Conservation (phyloP, 2,797 vertebrate species). For the Galagoides demidoff region DNA sequence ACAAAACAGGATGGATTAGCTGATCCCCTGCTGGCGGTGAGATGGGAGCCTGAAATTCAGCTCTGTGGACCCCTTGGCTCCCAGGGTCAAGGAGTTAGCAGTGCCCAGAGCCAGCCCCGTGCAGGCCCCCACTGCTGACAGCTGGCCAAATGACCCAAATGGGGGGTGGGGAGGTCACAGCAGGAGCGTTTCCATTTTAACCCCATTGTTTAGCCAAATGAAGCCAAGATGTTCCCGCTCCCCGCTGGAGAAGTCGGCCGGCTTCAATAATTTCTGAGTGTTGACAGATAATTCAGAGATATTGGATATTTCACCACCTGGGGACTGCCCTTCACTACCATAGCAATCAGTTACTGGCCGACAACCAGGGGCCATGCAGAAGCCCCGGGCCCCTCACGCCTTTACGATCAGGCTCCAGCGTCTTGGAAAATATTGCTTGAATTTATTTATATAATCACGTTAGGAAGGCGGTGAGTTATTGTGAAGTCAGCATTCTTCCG, state of each 20-base stretch:
- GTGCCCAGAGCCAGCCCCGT: conserved; percentile 52
- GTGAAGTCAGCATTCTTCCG: conserved; percentile 78
- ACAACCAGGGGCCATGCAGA: conserved; percentile 71
- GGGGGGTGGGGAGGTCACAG: conserved; percentile 66
- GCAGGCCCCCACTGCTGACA: background rate
- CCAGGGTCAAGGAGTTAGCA: background rate
- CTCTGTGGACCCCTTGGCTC: conserved; percentile 21
- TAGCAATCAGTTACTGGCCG: conserved; percentile 73
- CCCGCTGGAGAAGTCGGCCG: conserved; percentile 47
- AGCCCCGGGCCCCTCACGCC: conserved; percentile 74
- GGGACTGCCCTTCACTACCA: conserved; percentile 67
- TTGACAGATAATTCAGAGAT: conserved; percentile 82
- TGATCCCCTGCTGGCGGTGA: conserved; percentile 20
- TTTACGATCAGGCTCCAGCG: conserved; percentile 73
- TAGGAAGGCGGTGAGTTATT: conserved; percentile 79
- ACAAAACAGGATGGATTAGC: conserved; percentile 70
- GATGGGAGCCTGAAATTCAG: conserved; percentile 53
- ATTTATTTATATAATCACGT: conserved; percentile 83
- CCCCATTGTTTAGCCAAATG: conserved; percentile 69
- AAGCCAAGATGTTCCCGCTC: conserved; percentile 61
- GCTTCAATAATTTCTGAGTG: conserved; percentile 77
- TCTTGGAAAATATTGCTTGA: conserved; percentile 79
- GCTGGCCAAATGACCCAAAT: background rate
- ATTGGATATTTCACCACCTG: conserved; percentile 70
- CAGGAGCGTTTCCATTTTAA: conserved; percentile 65